phyloP scores from a whole-genome alignment of 1,140 invertebrate genomes.

The Asobara japonica region DNA sequence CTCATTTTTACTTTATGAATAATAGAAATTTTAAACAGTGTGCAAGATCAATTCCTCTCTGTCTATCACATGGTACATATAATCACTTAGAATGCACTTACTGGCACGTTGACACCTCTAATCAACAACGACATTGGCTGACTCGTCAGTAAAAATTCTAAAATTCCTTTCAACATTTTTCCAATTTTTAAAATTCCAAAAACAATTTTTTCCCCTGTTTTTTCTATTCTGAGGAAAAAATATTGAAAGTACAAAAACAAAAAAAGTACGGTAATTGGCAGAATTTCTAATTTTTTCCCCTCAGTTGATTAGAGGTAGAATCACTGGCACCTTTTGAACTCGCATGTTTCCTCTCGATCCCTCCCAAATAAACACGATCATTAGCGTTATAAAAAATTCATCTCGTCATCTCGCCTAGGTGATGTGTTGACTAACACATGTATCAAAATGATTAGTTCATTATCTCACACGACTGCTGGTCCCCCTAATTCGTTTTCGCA shows the following conservation, averaged over 20 bases:
- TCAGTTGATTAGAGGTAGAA: too few species aligned
- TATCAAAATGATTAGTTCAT: slow-evolving; percentile 18
- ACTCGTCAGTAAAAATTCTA: too few species aligned
- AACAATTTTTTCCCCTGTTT: too few species aligned
- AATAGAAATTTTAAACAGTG: background rate
- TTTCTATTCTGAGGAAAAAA: too few species aligned
- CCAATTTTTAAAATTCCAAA: too few species aligned
- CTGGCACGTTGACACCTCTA: too few species aligned
- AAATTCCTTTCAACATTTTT: too few species aligned
- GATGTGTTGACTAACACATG: background rate
- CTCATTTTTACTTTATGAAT: background rate
- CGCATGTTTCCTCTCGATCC: background rate
- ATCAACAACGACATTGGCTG: too few species aligned
- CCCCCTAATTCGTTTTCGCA: slow-evolving; percentile 61
- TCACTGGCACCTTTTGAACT: background rate
- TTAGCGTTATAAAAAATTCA: background rate
- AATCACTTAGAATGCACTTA: slow-evolving; percentile 12
- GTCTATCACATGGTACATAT: background rate
- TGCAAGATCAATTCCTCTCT: background rate
- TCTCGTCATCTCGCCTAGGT: slow-evolving; percentile 1
- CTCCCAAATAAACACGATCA: background rate
- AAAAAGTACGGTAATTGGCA: too few species aligned
- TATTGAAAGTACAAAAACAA: too few species aligned
- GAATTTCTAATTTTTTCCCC: too few species aligned
- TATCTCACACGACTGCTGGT: slow-evolving; percentile 60